phyloP scores from a whole-genome alignment of 64 coral and sea anemone genomes.

The Stichodactyla mertensii region DNA sequence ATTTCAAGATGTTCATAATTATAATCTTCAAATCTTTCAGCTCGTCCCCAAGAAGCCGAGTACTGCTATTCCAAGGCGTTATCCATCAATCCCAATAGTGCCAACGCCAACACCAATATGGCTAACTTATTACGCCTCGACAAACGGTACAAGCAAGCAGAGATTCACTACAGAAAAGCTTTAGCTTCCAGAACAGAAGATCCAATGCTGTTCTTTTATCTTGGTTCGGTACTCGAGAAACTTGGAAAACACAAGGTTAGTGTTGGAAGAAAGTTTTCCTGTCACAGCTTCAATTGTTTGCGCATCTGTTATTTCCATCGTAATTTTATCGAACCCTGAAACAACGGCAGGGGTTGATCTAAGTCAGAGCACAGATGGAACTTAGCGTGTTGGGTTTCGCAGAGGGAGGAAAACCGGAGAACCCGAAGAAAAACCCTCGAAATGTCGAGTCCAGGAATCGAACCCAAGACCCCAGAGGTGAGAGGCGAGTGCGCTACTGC shows the following conservation, averaged over 20 bases:
- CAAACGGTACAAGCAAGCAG: constrained; percentile 37
- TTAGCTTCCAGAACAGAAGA: constrained; percentile 49
- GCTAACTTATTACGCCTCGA: constrained; percentile 61
- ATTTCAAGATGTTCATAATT: no score
- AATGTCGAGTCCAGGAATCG: no score
- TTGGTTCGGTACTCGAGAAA: constrained; percentile 70
- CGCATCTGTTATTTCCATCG: no score
- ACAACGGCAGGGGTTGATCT: no score
- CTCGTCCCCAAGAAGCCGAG: constrained; percentile 53
- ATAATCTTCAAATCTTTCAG: not conserved
- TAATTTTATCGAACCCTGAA: no score
- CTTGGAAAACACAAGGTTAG: constrained; percentile 59
- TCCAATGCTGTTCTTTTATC: constrained; percentile 43
- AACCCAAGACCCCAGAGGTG: no score
- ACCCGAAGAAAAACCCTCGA: no score
- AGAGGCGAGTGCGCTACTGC: no score
- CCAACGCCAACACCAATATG: constrained; percentile 63
- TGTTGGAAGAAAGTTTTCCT: not conserved
- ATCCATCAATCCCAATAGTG: constrained; percentile 67
- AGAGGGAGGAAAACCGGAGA: no score
- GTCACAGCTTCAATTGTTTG: no score
- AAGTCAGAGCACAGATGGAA: no score
- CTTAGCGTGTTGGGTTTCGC: no score
- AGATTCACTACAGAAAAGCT: constrained; percentile 48
- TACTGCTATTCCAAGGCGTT: constrained; percentile 59